Evolutionary conservation across 2,797 vertebrate genomes (phyloP).

Genomic region (Onychomys leucogaster): DNA sequence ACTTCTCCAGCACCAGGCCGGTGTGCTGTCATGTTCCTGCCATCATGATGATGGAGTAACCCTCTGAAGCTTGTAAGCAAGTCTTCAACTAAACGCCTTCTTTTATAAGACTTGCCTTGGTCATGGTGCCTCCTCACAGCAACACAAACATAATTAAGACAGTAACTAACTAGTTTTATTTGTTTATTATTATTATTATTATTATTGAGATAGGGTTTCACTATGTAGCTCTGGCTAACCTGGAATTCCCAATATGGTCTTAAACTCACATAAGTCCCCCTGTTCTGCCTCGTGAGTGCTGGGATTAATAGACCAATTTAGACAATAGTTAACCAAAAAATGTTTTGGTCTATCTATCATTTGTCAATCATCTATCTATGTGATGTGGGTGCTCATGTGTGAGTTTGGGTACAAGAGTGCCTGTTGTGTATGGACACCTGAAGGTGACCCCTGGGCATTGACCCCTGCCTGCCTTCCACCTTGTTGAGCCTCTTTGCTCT

Average conservation of each 20-base stretch:
- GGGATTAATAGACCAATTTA: neutral
- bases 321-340: neutral
- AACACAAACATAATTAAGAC: neutral
- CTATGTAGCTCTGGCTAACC: neutral
- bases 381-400: neutral
- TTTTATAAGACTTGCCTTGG: neutral
- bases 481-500: neutral
- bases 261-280: neutral
- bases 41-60: neutral
- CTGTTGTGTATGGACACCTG: neutral
- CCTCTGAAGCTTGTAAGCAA: too few relatives aligned
- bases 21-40: neutral
- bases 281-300: neutral
- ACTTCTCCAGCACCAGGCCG: neutral
- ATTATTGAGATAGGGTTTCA: neutral
- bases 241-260: neutral
- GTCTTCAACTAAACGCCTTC: neutral
- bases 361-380: neutral
- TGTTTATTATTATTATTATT: neutral
- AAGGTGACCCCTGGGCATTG: neutral
- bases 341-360: neutral
- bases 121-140: neutral
- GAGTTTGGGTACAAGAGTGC: neutral
- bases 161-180: neutral
- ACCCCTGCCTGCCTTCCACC: neutral